Evolutionary conservation across 1,140 invertebrate species (phyloP).

Genomic region (Phthorimaea operculella): DNA sequence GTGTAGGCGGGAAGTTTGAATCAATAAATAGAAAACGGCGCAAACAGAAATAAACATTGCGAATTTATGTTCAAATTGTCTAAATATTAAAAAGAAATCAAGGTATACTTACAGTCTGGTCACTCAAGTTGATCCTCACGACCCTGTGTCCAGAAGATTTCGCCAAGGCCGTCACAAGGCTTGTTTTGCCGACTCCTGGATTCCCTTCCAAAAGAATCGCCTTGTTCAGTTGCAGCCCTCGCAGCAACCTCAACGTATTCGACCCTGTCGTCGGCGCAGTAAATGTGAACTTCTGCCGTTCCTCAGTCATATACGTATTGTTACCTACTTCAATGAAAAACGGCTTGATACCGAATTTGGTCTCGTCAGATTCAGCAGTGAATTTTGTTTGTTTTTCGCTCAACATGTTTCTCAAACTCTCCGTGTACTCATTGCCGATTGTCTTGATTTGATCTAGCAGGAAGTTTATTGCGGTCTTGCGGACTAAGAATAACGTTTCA

Average conservation of each 20-base stretch:
- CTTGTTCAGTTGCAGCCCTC: constrained; percentile 89
- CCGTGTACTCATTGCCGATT: constrained; percentile 37
- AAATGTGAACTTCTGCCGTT: constrained; percentile 73
- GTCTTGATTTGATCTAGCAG: constrained; percentile 65
- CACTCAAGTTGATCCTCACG: constrained; percentile 96
- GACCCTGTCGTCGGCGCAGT: constrained; percentile 84
- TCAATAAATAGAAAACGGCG: too few relatives aligned
- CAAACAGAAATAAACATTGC: too few relatives aligned
- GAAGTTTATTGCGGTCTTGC: constrained; percentile 63
- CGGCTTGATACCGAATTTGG: constrained; percentile 76
- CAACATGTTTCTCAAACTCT: constrained; percentile 38
- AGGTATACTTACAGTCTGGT: constrained; percentile 86
- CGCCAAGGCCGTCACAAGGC: constrained; percentile 91
- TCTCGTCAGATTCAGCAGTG: constrained; percentile 32
- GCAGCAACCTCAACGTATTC: constrained; percentile 86
- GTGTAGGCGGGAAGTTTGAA: too few relatives aligned
- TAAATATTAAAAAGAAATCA: not conserved
- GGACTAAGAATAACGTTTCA: constrained; percentile 64
- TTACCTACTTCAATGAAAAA: constrained; percentile 74
- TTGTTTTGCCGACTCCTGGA: constrained; percentile 98
- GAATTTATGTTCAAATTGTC: too few relatives aligned
- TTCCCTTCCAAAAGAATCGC: constrained; percentile 97
- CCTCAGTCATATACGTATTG: constrained; percentile 24
- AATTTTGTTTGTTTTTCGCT: constrained; percentile 38
- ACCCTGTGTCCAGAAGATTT: constrained; percentile 84